Base-by-base conservation (phyloP, 2,888 invertebrate genomes). In the Pyrocoelia pectoralis region DNA sequence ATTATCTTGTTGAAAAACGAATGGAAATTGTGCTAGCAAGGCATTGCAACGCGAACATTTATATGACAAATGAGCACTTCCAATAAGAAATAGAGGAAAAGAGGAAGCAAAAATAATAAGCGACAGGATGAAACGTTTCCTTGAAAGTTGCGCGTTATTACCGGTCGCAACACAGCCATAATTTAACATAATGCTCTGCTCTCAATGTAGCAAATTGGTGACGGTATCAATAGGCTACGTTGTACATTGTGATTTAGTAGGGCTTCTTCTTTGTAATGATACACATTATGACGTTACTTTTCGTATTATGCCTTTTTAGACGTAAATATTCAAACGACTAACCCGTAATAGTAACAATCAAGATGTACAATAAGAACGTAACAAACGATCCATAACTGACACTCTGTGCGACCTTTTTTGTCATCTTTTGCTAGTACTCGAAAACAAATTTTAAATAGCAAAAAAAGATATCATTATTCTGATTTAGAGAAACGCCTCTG, bases 101-200 rank as follows among this genome's bases (percentile, higher is more conserved):
- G 60, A 64, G 70, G 70, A 70, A 72, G 65, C 68, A 67, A 66
- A 72, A 71, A 73, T 72, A 73, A 73, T 72, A 73, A 73, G 68
- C 67, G 68, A 65, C 62, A 70, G 66, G 72, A 72, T 71, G 71
- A 72, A 69, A 66, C 70, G 72, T 71, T 69, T 72, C 66, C 70
- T 69, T 69, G 66, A 53, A 65, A 68, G 65, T 66, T 67, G 62
- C 56, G 62, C 56, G 68, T 63, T 58, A 60, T 68, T 62, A 53
- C 69, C 59, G 60, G 58, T 61, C 61, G 58, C 61, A 65, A 60
- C 57, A 59, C 58, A 63, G 66, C 63, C 67, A 69, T 72, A 71
- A 71, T 71, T 70, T 67, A 70, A 69, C 70, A 69, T 70, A 72
- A 71, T 68, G 65, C 56, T 63, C 41, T 53, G 38, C 56, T 65